These are phyloP conservation scores for Chrysocyon brachyurus DNA, from an alignment of 2,797 vertebrate genomes.

Conservation along the genomic window DNA sequence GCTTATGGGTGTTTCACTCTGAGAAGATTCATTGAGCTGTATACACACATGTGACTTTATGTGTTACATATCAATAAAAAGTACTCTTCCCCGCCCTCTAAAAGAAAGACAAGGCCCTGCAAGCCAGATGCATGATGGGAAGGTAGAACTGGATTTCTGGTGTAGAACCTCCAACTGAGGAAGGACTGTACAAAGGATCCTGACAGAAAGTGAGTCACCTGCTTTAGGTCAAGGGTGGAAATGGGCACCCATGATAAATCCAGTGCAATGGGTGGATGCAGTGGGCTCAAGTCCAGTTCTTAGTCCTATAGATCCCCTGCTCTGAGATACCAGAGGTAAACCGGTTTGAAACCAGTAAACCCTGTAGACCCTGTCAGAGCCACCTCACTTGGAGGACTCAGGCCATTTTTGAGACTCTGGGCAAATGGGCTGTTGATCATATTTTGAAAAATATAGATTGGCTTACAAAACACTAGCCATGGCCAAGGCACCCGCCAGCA, in stretches of 20 bases:
- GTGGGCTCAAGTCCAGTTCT: background rate
- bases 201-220: background rate
- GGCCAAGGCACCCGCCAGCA: background rate
- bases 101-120: background rate
- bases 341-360: background rate
- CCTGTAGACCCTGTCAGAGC: background rate
- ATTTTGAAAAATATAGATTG: background rate
- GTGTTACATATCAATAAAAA: background rate
- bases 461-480: background rate
- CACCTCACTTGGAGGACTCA: background rate
- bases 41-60: background rate
- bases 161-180: background rate
- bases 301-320: background rate
- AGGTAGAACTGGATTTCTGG: background rate
- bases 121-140: background rate
- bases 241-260: background rate
- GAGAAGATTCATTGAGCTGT: background rate
- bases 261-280: rapidly evolving
- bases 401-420: background rate
- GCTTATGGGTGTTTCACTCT: background rate
- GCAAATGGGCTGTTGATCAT: background rate
- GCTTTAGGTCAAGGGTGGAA: background rate
- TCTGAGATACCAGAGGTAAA: background rate
- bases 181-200: background rate
- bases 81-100: no score